Evolutionary conservation across 2,888 invertebrate species (phyloP).

Genomic region (Ernsta delagoae): DNA sequence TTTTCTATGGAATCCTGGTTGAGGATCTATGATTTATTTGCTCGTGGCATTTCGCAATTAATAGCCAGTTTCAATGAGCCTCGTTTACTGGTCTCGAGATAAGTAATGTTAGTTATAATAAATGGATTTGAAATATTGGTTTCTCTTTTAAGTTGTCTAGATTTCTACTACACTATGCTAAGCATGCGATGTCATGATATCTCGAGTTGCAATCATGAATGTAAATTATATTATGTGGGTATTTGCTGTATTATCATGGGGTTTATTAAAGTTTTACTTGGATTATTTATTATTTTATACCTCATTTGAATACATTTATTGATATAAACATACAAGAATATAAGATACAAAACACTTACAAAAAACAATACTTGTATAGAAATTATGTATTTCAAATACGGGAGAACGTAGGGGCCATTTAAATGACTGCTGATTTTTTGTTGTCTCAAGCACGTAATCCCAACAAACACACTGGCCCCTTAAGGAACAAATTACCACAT

Average conservation of each 20-base stretch:
- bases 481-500: slow-evolving; percentile 41
- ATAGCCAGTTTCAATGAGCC: slow-evolving; percentile 54
- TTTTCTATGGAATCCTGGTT: slow-evolving; percentile 30
- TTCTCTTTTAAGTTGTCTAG: not conserved
- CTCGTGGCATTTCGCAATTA: slow-evolving; percentile 50
- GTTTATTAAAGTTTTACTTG: too few relatives aligned
- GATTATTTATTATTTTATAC: too few relatives aligned
- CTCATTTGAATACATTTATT: too few relatives aligned
- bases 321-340: too few relatives aligned
- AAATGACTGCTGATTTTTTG: slow-evolving; percentile 31
- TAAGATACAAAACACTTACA: too few relatives aligned
- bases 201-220: too few relatives aligned
- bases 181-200: too few relatives aligned
- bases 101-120: slow-evolving; percentile 2
- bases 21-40: slow-evolving; percentile 44
- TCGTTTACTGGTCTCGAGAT: slow-evolving; percentile 29
- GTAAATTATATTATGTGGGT: too few relatives aligned
- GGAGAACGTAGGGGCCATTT: slow-evolving; percentile 9
- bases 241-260: too few relatives aligned
- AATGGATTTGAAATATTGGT: not conserved
- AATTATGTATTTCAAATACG: slow-evolving; percentile 39
- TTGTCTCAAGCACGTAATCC: slow-evolving; percentile 24
- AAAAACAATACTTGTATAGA: slow-evolving; percentile 1
- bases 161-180: too few relatives aligned
- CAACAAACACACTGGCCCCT: too few relatives aligned